Percentiles rank a stretch among this genome's conserved stretches.
Conservation (phyloP, 1,140 invertebrate genomes). For the Leptinotarsa lineolata region DNA sequence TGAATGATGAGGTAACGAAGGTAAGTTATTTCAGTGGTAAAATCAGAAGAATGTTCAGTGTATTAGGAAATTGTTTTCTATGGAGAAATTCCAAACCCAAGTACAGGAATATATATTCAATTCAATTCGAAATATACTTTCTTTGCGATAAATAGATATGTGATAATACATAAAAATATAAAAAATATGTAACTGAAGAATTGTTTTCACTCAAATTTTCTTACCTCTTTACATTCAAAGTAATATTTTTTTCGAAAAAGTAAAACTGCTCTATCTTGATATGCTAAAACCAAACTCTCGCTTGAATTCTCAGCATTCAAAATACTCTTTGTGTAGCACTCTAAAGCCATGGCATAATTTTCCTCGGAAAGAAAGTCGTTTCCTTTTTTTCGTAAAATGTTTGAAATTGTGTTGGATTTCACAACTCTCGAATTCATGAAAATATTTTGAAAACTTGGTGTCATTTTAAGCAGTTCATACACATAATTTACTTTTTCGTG, state of each 20-base stretch:
- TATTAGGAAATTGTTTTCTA: no score
- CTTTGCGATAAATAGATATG: no score
- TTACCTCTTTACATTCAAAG: constrained; percentile 61
- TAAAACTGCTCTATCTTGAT: constrained; percentile 72
- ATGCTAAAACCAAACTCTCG: constrained; percentile 63
- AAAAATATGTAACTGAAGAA: no score
- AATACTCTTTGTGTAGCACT: constrained; percentile 55
- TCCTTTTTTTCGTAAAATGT: background rate
- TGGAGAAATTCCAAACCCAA: no score
- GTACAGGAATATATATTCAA: no score
- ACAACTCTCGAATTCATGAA: background rate
- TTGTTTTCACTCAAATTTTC: background rate
- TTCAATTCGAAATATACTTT: no score
- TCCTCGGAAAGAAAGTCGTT: background rate
- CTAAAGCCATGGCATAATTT: constrained; percentile 19
- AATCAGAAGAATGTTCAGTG: no score
- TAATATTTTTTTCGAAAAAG: constrained; percentile 66
- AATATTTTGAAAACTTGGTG: background rate
- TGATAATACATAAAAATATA: no score
- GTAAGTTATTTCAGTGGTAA: no score
- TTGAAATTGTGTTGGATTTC: background rate
- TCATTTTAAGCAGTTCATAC: background rate
- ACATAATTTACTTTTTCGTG: background rate
- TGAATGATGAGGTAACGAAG: no score
- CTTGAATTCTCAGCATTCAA: constrained; percentile 61